A percentile compares a stretch with the other conserved stretches of the same genome.
phyloP scores from a whole-genome alignment of 2,888 invertebrate species.

The Acleris emargana region DNA sequence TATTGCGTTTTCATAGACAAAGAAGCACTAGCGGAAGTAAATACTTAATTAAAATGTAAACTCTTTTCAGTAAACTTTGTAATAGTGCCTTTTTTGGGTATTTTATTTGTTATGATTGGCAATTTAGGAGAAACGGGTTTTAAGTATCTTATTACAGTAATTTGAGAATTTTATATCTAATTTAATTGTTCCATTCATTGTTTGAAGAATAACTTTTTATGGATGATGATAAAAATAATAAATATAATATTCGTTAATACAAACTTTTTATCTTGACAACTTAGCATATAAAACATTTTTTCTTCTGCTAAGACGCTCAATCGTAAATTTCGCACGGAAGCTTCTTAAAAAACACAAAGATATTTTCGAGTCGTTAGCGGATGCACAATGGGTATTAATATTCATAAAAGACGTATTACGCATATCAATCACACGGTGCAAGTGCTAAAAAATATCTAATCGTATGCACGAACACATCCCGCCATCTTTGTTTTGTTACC shows the following conservation, averaged over 20 bases:
- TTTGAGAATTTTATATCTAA: background rate
- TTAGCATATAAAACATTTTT: conserved; percentile 30
- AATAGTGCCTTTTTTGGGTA: background rate
- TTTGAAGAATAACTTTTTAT: background rate
- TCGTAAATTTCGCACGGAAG: conserved; percentile 71
- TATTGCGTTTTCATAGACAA: conserved; percentile 12
- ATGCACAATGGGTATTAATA: conserved; percentile 73
- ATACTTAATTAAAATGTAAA: background rate
- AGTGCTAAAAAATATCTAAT: conserved; percentile 76
- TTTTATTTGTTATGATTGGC: background rate
- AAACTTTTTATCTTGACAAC: background rate
- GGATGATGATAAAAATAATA: too few relatives aligned
- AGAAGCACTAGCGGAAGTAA: background rate
- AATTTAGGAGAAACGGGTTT: too few relatives aligned
- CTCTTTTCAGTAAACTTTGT: background rate
- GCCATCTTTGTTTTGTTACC: conserved; percentile 63
- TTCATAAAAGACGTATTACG: conserved; percentile 77
- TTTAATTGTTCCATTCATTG: too few relatives aligned
- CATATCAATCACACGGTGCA: conserved; percentile 78
- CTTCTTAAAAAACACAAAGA: conserved; percentile 53
- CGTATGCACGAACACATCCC: conserved; percentile 75
- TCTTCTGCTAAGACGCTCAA: conserved; percentile 47
- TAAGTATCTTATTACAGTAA: background rate
- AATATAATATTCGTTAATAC: background rate
- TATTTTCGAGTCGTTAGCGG: conserved; percentile 54